These are phyloP conservation scores for Anguilla japonica DNA, from an alignment of 2,113 vertebrate species.

Conservation along the genomic window DNA sequence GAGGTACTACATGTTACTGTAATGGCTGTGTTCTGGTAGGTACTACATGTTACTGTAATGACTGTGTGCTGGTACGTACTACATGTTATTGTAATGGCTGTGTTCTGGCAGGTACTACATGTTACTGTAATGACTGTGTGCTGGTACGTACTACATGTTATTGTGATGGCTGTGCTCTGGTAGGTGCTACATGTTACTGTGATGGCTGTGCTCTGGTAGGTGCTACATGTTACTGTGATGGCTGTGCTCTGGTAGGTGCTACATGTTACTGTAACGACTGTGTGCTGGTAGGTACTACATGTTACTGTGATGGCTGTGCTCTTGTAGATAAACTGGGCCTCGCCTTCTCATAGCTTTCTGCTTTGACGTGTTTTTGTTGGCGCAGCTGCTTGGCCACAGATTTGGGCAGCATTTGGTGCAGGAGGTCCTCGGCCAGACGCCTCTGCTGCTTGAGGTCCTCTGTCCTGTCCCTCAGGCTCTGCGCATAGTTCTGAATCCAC, in stretches of 20 bases:
- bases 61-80: neutral
- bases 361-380: slow-evolving; percentile 76
- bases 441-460: slow-evolving; percentile 77
- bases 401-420: slow-evolving; percentile 89
- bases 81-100: neutral
- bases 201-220: neutral
- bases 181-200: neutral
- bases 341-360: slow-evolving; percentile 87
- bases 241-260: neutral
- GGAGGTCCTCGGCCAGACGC: slow-evolving; percentile 78
- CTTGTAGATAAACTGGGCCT: slow-evolving; percentile 21
- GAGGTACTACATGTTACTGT: neutral
- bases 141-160: slow-evolving; percentile 7
- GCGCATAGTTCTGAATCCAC: slow-evolving; percentile 81
- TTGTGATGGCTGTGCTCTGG: neutral
- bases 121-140: neutral
- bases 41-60: neutral
- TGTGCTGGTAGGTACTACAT: neutral
- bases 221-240: neutral
- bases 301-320: neutral
- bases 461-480: slow-evolving; percentile 72
- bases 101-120: neutral
- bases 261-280: neutral
- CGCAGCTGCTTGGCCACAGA: slow-evolving; percentile 84
- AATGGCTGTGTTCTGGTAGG: neutral